Conservation (phyloP, 2,888 invertebrate species). For the Neoaliturus tenellus region DNA sequence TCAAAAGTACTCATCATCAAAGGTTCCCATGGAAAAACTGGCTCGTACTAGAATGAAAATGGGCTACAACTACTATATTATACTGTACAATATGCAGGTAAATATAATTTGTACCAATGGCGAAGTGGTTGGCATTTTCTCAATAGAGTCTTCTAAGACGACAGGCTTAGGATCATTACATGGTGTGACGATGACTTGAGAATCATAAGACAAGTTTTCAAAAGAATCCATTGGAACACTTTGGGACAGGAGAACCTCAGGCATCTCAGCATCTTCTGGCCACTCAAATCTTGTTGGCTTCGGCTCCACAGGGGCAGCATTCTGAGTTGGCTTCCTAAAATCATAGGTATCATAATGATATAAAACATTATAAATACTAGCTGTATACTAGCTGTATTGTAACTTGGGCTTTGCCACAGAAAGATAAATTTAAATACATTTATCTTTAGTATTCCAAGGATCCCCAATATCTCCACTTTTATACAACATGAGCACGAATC, state of each 20-base stretch:
- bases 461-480: no score
- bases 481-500: no score
- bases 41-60: no score
- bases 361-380: no score
- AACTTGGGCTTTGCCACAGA: no score
- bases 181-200: conserved; percentile 80
- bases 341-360: background rate
- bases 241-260: conserved; percentile 43
- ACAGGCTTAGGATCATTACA: conserved; percentile 70
- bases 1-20: no score
- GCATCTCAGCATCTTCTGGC: conserved; percentile 79
- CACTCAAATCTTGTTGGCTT: conserved; percentile 81
- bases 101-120: background rate
- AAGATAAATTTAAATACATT: no score
- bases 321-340: background rate
- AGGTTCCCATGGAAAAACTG: no score
- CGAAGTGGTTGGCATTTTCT: conserved; percentile 66
- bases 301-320: conserved; percentile 64
- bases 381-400: no score
- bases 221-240: conserved; percentile 74
- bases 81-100: background rate
- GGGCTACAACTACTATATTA: no score
- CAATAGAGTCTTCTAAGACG: conserved; percentile 66
- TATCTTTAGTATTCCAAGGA: no score
- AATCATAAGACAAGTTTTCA: conserved; percentile 83